phyloP scores from a whole-genome alignment of 2,113 vertebrate species.

The Chloebia gouldiae region DNA sequence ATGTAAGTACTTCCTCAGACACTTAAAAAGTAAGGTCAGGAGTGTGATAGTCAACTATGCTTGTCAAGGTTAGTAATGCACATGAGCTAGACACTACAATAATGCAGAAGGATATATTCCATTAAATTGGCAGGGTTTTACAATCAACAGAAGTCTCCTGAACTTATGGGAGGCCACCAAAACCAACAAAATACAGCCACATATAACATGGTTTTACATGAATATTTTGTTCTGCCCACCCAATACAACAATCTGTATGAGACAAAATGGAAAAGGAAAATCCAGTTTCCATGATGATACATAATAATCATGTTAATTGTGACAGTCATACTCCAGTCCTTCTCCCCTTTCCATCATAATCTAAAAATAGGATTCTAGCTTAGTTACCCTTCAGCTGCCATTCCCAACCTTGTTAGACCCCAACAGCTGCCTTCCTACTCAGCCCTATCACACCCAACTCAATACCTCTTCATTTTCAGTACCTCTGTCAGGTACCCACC shows the following conservation, averaged over 20 bases:
- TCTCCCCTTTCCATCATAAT: background rate
- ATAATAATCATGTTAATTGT: background rate
- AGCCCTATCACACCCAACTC: background rate
- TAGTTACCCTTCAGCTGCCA: background rate
- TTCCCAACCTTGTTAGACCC: background rate
- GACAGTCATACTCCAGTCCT: background rate
- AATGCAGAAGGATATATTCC: background rate
- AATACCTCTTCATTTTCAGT: background rate
- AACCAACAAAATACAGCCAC: background rate
- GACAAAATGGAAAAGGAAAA: background rate
- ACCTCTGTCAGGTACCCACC: background rate
- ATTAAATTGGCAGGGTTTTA: background rate
- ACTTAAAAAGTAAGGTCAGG: background rate
- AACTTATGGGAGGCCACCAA: background rate
- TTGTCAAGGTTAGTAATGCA: background rate
- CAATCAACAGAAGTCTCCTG: background rate
- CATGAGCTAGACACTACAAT: background rate
- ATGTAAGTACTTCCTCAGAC: background rate
- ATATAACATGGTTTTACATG: accelerated
- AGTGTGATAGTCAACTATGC: background rate
- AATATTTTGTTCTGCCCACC: background rate
- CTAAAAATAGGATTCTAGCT: background rate
- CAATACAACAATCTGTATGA: background rate
- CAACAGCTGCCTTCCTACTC: background rate
- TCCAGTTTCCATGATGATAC: background rate